Percentiles rank a stretch among this genome's conserved stretches.
phyloP scores from a whole-genome alignment of 2,888 invertebrate species.

The Panopea generosa region DNA sequence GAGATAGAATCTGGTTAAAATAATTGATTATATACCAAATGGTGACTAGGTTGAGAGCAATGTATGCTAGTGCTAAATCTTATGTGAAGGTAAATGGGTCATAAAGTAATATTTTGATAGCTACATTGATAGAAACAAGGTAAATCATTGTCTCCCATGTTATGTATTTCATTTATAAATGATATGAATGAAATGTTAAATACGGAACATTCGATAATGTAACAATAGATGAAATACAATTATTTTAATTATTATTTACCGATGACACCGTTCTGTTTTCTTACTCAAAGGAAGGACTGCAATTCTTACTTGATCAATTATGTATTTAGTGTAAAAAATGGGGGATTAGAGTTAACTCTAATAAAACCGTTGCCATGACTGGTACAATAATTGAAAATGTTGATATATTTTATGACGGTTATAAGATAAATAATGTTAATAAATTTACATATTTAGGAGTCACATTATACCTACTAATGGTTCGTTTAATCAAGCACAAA shows the following conservation, averaged over 20 bases:
- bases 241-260: slow-evolving; percentile 9
- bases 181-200: not conserved
- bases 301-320: not conserved
- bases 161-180: not conserved
- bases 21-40: not conserved
- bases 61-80: no score
- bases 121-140: not conserved
- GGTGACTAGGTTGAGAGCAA: no score
- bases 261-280: slow-evolving; percentile 6
- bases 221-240: slow-evolving; percentile 4
- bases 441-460: no score
- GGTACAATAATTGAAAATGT: no score
- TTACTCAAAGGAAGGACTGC: not conserved
- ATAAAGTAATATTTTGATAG: not conserved
- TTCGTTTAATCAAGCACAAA: no score
- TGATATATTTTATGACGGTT: no score
- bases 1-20: not conserved
- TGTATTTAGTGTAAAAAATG: not conserved
- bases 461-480: no score
- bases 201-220: not conserved
- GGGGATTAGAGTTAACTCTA: no score
- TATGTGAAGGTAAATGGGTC: not conserved
- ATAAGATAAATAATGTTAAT: no score
- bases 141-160: not conserved
- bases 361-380: no score